phyloP scores from a whole-genome alignment of 2,888 invertebrate species.

The Pseudococcus longispinus region DNA sequence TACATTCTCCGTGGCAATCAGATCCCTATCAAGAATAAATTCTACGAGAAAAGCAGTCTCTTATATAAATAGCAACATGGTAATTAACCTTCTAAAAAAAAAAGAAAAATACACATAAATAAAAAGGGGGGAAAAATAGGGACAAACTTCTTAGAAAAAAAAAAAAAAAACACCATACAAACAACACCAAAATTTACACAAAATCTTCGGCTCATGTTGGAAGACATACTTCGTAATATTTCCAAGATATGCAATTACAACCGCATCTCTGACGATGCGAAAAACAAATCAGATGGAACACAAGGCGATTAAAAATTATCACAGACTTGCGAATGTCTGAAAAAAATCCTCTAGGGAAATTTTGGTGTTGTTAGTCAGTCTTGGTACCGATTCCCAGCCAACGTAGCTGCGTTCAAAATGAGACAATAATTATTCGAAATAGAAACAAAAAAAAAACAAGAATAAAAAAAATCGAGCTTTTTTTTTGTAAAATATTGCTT shows the following conservation, averaged over 20 bases:
- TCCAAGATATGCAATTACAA: neutral
- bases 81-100: neutral
- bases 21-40: neutral
- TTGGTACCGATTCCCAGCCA: slow-evolving; percentile 23
- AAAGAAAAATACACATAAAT: neutral
- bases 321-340: slow-evolving; percentile 6
- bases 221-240: neutral
- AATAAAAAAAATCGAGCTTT: slow-evolving; percentile 1
- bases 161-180: neutral
- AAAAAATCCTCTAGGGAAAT: slow-evolving; percentile 5
- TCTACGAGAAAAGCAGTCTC: slow-evolving; percentile 5
- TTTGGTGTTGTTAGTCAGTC: slow-evolving; percentile 54
- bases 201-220: neutral
- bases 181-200: slow-evolving; percentile 2
- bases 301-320: slow-evolving; percentile 5
- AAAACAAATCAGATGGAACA: neutral
- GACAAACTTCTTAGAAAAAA: neutral
- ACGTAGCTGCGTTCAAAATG: neutral
- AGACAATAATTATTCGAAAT: neutral
- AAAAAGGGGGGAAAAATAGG: neutral
- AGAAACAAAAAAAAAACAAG: slow-evolving; percentile 18
- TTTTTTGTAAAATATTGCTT: slow-evolving; percentile 37
- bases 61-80: neutral
- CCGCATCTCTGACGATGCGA: neutral
- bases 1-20: neutral